A percentile compares a stretch with the other conserved stretches of the same genome.
Evolutionary conservation across 2,797 vertebrate species (phyloP).

Genomic region (Hephaestus fuliginosus): DNA sequence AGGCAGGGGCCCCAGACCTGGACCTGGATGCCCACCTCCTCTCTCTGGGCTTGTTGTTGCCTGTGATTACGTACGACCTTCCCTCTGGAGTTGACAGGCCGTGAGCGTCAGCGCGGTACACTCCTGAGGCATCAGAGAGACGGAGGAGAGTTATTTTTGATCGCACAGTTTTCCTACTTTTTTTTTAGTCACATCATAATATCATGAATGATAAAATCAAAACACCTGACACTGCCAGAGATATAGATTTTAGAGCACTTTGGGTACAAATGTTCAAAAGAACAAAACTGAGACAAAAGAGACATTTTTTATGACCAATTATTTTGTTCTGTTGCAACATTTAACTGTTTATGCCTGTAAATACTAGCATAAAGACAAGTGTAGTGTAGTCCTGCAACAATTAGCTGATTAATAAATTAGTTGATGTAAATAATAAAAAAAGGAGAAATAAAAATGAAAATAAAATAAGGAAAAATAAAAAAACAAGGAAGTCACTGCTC

Average conservation of each 20-base stretch:
- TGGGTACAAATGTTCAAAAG: not conserved
- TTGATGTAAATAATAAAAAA: not conserved
- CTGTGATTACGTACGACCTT: not conserved
- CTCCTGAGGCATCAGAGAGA: slow-evolving; percentile 42
- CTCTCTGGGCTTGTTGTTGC: slow-evolving; percentile 47
- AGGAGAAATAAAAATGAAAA: not conserved
- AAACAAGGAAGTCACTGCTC: not conserved
- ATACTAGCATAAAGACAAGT: not conserved
- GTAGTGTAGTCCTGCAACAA: not conserved
- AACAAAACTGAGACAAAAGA: not conserved
- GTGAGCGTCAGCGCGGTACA: slow-evolving; percentile 35
- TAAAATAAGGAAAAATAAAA: not conserved
- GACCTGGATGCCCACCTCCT: slow-evolving; percentile 54
- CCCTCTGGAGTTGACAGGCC: slow-evolving; percentile 23
- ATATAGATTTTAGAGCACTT: not conserved
- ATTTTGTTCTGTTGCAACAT: not conserved
- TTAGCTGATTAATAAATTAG: not conserved
- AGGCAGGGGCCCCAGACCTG: slow-evolving; percentile 28
- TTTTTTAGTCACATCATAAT: not conserved
- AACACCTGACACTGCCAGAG: not conserved
- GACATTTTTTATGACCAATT: not conserved
- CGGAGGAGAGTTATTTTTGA: not conserved
- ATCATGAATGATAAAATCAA: not conserved
- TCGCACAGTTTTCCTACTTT: not conserved
- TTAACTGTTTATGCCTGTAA: not conserved